These are phyloP conservation scores for Atethmia centrago DNA, from an alignment of 2,888 invertebrate genomes.

Conservation along the genomic window DNA sequence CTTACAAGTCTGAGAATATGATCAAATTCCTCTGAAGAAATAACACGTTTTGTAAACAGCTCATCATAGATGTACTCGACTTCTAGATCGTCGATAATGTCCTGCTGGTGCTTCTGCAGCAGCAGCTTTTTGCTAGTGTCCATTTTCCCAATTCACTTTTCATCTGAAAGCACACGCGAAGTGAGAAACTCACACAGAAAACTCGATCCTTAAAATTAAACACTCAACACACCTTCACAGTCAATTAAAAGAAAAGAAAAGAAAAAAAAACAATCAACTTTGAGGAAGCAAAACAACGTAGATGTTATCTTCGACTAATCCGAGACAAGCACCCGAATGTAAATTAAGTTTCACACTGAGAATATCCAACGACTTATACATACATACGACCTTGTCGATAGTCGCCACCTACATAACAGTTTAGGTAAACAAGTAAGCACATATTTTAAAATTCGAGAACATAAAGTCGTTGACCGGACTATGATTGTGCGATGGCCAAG, in stretches of 20 bases:
- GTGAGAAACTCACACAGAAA: slow-evolving; percentile 11
- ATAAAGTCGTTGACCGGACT: slow-evolving; percentile 75
- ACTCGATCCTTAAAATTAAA: background rate
- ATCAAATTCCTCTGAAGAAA: slow-evolving; percentile 81
- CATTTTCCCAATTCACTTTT: slow-evolving; percentile 76
- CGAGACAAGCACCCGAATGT: slow-evolving; percentile 35
- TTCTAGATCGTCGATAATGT: slow-evolving; percentile 87
- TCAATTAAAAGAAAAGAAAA: background rate
- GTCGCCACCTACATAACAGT: slow-evolving; percentile 83
- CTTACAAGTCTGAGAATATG: slow-evolving; percentile 79
- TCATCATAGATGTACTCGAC: slow-evolving; percentile 86
- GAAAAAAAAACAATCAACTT: background rate
- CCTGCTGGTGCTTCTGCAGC: slow-evolving; percentile 83
- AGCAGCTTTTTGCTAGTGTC: slow-evolving; percentile 81
- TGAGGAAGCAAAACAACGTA: slow-evolving; percentile 14
- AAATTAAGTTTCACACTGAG: slow-evolving; percentile 71
- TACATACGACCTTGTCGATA: slow-evolving; percentile 80
- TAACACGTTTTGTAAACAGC: slow-evolving; percentile 82
- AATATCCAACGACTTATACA: slow-evolving; percentile 53
- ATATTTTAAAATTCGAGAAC: slow-evolving; percentile 73
- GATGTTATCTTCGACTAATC: slow-evolving; percentile 24
- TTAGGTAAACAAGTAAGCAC: slow-evolving; percentile 73
- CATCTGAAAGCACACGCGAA: slow-evolving; percentile 76
- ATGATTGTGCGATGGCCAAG: slow-evolving; percentile 73
- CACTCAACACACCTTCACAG: slow-evolving; percentile 30